Evolutionary conservation across 2,113 vertebrate genomes (phyloP), one percentile per base, ranked within the genome.

Genomic region (Phalacrocorax pelagicus): DNA sequence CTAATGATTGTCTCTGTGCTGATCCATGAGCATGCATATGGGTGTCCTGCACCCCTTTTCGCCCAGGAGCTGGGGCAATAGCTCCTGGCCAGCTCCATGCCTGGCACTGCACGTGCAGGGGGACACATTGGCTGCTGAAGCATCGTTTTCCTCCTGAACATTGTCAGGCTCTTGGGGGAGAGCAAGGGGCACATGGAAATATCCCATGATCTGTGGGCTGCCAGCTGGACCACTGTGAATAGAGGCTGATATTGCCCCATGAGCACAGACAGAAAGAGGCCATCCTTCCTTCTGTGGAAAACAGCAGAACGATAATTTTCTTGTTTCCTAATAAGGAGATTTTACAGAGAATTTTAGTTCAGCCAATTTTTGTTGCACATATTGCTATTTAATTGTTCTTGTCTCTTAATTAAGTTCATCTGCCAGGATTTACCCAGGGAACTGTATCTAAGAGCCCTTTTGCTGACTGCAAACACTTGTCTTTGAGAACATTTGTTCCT

Each of bases 331-430:
- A 96, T 91, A 96, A 96, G 96, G 94, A 92, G 62, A 85, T 95
- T 92, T 90, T 70, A 80, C 49, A 86, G 86, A 84, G 73, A 91
- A 85, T 79, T 97, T 85, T 46, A 82, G 51, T 73, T 90, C 29
- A 87, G 94, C 84, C 93, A 94, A 62, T 97, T 92, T 91, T 90
- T 95, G 89, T 90, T 18, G 5, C 91, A 77, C 67, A 91, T 80
- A 91, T 80, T 80, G 42, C 70, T 90, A 49, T 83, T 91, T 96
- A 92, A 95, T 95, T 96, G 95, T 81, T 95, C 96, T 94, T 34
- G 19, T 94, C 83, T 96, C 78, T 86, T 96, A 95, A 97, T 96
- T 97, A 95, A 91, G 62, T 85, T 95, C 84, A 83, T 97, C 92
- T 94, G 90, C 70, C 86, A 94, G 83, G 15, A 89, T 92, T 94